Base-by-base conservation (phyloP, 2,888 invertebrate genomes). In the Eudemis profundana region DNA sequence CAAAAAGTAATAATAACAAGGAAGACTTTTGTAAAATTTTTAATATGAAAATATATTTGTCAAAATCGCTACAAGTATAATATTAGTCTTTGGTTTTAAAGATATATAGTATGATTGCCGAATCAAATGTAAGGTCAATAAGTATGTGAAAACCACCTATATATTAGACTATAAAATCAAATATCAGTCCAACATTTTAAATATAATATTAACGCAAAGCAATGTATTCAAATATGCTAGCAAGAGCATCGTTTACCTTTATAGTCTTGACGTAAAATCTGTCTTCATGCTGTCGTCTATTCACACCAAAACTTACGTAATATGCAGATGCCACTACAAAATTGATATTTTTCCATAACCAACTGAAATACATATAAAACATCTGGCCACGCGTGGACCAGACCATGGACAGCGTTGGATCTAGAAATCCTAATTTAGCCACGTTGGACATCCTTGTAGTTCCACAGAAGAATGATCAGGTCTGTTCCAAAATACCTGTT, bases 41-140 rank as follows among this genome's bases (percentile, higher is more conserved):
- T 82, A 73, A 64, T 77, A 76, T 73, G 77, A 74, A 75, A 78
- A 77, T 69, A 82, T 75, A 75, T 72, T 74, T 74, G 77, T 85
- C 83, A 79, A 84, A 82, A 77, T 79, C 71, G 73, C 72, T 76
- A 78, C 72, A 77, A 77, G 57, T 63, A 73, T 73, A 72, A 79
- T 78, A 84, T 79, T 80, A 86, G 77, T 91, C 90, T 91, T 92
- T 92, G 90, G 91, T 89, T 87, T 85, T 81, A 81, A 81, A 80
- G 77, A 79, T 78, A 78, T 79, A 64, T 23, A 59, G 78, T 77
- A 74, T 78, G 78, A 78, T 82, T 84, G 82, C 85, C 87, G 80
- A 86, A 86, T 69, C 71, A 71, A 68, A 57, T 78, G 79, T 71
- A 53, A 71, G 80, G 84, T 87, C 89, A 83, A 87, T 86, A 86